Base-by-base conservation (phyloP, 2,113 vertebrate species). In the Limanda limanda region DNA sequence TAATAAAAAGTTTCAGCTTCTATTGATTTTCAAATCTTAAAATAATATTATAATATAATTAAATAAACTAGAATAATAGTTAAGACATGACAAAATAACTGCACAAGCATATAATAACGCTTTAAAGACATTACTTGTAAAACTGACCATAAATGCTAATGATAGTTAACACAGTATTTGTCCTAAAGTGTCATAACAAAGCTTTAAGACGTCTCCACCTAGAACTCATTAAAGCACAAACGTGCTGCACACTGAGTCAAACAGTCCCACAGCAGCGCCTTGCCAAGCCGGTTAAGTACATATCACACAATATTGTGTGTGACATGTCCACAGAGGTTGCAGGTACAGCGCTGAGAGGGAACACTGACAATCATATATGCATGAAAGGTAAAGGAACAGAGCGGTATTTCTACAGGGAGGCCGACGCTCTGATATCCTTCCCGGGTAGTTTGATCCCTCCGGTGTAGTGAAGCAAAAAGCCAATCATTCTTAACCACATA, bases 401-500 rank as follows among this genome's bases (percentile, higher is more conserved):
- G 82, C 68, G 55, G 27, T 60, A 54, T 57, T 82, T 86, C 89
- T 78, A 79, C 58, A 59, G 89, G 89, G 90, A 92, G 54, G 71
- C 70, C 24, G 37, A 67, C 35, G 2, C 83, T 78, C 83, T 86
- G 80, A 79, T 80, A 91, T 89, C 83, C 75, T 84, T 87, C 78
- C 79, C 67, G 9, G 87, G 82, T 89, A 88, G 83, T 91, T 88
- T 92, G 92, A 93, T 93, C 92, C 80, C 86, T 88, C 70, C 71
- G 88, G 92, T 89, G 92, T 90, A 87, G 89, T 80, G 91, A 91
- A 91, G 92, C 92, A 89, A 89, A 90, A 90, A 92, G 84, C 88
- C 91, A 94, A 94, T 95, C 90, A 93, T 92, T 93, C 89, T 87
- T 87, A 91, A 83, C 86, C 87, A 88, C 92, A 92, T 93, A 91